phyloP scores from a whole-genome alignment of 2,113 vertebrate species.

The Hypanus sabinus region DNA sequence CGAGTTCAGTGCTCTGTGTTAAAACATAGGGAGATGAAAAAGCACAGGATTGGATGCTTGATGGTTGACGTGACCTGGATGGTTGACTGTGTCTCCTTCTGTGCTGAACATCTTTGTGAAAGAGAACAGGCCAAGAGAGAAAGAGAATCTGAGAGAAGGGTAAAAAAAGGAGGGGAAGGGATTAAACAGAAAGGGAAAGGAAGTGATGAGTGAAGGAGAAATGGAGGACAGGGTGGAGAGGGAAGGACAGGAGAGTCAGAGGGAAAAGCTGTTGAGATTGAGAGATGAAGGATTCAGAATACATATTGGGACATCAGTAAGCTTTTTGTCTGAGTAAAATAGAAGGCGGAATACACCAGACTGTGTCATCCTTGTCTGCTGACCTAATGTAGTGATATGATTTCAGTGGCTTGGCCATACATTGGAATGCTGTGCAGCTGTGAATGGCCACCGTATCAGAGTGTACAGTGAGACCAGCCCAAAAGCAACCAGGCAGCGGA shows the following conservation, averaged over 20 bases:
- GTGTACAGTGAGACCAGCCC: background rate
- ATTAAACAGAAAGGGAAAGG: background rate
- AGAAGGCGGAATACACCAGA: background rate
- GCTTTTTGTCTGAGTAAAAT: background rate
- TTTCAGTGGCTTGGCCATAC: slow-evolving; percentile 6
- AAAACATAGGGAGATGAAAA: too few species aligned
- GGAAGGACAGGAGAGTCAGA: background rate
- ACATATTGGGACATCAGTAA: background rate
- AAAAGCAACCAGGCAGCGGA: background rate
- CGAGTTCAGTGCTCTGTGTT: too few species aligned
- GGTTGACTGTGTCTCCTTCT: too few species aligned
- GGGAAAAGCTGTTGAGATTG: background rate
- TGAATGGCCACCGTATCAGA: background rate
- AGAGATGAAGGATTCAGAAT: background rate
- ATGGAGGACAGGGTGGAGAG: background rate
- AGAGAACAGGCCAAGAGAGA: background rate
- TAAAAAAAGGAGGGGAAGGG: background rate
- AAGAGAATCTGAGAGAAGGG: background rate
- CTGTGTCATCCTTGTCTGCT: background rate
- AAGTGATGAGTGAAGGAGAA: background rate
- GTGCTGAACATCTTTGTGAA: too few species aligned
- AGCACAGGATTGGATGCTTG: too few species aligned
- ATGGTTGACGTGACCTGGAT: too few species aligned
- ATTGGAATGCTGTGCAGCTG: background rate
- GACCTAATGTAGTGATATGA: slow-evolving; percentile 1